These are phyloP conservation scores for Coelopa frigida DNA, from an alignment of 1,140 invertebrate species.

Conservation along the genomic window DNA sequence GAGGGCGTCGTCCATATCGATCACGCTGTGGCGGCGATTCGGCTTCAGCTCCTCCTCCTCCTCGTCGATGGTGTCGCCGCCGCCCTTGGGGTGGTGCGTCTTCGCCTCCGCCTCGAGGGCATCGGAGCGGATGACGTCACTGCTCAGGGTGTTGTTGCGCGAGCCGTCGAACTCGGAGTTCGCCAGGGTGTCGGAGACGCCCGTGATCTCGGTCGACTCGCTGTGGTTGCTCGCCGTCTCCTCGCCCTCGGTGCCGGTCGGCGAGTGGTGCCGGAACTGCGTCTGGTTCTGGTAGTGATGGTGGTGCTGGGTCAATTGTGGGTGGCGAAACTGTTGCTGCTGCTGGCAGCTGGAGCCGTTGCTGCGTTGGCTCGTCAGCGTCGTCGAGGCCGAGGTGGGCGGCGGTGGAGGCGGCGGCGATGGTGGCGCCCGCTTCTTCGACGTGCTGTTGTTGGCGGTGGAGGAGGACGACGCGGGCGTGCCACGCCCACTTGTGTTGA, in stretches of 20 bases:
- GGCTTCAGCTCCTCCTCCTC: constrained; percentile 3
- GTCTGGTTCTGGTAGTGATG: constrained; percentile 4
- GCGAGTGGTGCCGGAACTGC: background rate
- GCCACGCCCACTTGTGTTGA: constrained; percentile 1
- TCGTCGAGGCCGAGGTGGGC: constrained; percentile 12
- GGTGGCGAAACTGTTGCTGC: no score
- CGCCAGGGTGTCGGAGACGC: constrained; percentile 25
- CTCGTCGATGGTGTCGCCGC: constrained; percentile 18
- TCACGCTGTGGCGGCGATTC: constrained; percentile 2
- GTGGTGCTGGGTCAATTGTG: constrained; percentile 4
- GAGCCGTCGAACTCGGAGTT: constrained; percentile 35
- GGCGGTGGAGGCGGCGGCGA: constrained; percentile 25
- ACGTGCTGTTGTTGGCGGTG: constrained; percentile 15
- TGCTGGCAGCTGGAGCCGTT: constrained; percentile 1
- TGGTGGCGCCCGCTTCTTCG: constrained; percentile 17
- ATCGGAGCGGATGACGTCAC: no score
- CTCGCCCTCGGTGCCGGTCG: constrained; percentile 22
- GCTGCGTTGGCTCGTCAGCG: constrained; percentile 13
- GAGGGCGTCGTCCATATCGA: background rate
- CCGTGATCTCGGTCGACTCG: constrained; percentile 38
- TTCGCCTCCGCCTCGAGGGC: no score
- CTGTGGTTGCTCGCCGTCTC: constrained; percentile 37
- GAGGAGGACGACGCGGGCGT: no score
- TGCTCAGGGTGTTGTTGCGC: constrained; percentile 33
- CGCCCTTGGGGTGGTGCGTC: constrained; percentile 15